Evolutionary conservation across 2,113 vertebrate species (phyloP).

Genomic region (Cairina moschata): DNA sequence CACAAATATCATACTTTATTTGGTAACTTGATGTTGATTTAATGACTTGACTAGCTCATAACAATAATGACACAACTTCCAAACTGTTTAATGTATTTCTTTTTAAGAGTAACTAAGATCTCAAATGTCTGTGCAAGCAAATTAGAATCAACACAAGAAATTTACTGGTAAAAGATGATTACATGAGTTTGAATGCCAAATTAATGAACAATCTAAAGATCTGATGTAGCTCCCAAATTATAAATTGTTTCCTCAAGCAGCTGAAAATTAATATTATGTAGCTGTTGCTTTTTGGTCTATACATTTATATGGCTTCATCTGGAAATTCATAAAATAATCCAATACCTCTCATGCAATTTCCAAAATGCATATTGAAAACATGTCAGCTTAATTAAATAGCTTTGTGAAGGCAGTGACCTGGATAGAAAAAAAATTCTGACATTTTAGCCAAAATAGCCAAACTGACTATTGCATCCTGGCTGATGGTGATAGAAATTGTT

Average conservation of each 20-base stretch:
- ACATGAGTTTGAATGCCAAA: neutral
- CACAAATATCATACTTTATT: neutral
- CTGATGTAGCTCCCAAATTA: neutral
- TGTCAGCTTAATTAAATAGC: neutral
- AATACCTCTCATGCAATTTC: neutral
- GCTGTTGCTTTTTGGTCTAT: neutral
- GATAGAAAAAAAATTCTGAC: neutral
- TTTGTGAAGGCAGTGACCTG: neutral
- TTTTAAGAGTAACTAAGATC: conserved; percentile 2
- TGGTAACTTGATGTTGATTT: conserved; percentile 6
- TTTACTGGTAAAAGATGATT: neutral
- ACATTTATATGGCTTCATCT: neutral
- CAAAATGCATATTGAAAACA: neutral
- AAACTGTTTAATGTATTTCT: neutral
- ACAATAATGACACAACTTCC: neutral
- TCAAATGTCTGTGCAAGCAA: neutral
- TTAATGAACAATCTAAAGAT: neutral
- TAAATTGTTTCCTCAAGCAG: neutral
- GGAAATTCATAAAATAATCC: neutral
- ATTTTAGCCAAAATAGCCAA: neutral
- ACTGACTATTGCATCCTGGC: neutral
- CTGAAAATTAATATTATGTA: neutral
- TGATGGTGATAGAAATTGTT: neutral
- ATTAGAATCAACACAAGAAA: neutral
- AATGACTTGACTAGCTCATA: neutral